Conservation (phyloP, 2,797 vertebrate species). For the Vespertilio murinus region DNA sequence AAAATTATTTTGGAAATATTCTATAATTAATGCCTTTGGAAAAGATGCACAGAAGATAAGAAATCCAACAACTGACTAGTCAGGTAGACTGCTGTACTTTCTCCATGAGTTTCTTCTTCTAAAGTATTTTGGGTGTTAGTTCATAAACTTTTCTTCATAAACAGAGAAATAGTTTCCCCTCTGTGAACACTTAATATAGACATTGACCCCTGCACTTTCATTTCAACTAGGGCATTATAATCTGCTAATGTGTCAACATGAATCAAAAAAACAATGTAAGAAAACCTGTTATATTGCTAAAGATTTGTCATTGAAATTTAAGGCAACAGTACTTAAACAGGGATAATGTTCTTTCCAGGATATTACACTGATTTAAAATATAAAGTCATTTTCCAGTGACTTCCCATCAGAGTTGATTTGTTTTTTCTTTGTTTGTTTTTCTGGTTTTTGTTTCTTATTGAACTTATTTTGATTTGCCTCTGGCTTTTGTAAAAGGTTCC, state of each 20-base stretch:
- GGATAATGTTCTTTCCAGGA: neutral
- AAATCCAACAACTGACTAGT: neutral
- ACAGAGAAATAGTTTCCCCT: neutral
- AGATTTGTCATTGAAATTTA: constrained; percentile 10
- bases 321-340: neutral
- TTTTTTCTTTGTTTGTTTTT: neutral
- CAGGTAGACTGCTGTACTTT: neutral
- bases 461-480: neutral
- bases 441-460: neutral
- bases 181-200: neutral
- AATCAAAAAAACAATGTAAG: neutral
- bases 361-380: constrained; percentile 36
- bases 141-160: neutral
- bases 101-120: neutral
- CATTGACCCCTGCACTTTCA: neutral
- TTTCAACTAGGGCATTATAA: neutral
- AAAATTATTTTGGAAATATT: neutral
- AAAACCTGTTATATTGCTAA: neutral
- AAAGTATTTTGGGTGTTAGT: neutral
- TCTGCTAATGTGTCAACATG: neutral
- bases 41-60: neutral
- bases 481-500: neutral
- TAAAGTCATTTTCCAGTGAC: neutral
- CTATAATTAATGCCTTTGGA: neutral
- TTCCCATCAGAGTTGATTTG: neutral